Evolutionary conservation across 2,888 invertebrate species (phyloP).

Genomic region (Drosophila anomalata): DNA sequence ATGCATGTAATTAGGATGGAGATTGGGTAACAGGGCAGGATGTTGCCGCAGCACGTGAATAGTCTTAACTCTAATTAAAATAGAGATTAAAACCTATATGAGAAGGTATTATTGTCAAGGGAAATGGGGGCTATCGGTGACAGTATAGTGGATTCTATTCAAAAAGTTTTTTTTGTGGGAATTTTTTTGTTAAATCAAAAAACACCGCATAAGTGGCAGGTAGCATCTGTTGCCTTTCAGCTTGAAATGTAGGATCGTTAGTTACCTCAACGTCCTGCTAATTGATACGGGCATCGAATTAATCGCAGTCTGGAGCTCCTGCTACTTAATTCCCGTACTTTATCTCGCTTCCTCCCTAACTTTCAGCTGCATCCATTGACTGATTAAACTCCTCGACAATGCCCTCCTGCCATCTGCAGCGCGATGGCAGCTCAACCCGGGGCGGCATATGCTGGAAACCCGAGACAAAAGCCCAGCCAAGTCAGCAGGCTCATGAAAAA

Average conservation of each 20-base stretch:
- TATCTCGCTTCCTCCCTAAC: neutral
- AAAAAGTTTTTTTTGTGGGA: neutral
- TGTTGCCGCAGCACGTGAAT: neutral
- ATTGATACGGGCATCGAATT: slow-evolving; percentile 31
- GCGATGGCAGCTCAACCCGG: slow-evolving; percentile 1
- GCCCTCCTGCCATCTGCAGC: slow-evolving; percentile 21
- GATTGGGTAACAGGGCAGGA: neutral
- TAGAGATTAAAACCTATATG: neutral
- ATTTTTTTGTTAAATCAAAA: neutral
- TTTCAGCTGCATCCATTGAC: slow-evolving; percentile 24
- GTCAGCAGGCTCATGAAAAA: slow-evolving; percentile 53
- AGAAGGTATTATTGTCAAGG: neutral
- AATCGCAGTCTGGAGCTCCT: slow-evolving; percentile 27
- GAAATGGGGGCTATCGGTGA: too few species aligned
- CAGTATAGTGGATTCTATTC: too few species aligned
- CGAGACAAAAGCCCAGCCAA: slow-evolving; percentile 32
- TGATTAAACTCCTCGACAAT: slow-evolving; percentile 20
- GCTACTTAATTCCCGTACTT: slow-evolving; percentile 34
- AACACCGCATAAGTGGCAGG: neutral
- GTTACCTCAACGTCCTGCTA: slow-evolving; percentile 10
- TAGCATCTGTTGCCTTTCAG: neutral
- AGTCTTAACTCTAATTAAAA: slow-evolving; percentile 1
- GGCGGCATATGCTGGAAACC: slow-evolving; percentile 38
- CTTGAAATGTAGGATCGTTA: neutral
- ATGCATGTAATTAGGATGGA: neutral